These are phyloP conservation scores for Apis cerana DNA, from an alignment of 1,140 invertebrate species.

Conservation along the genomic window DNA sequence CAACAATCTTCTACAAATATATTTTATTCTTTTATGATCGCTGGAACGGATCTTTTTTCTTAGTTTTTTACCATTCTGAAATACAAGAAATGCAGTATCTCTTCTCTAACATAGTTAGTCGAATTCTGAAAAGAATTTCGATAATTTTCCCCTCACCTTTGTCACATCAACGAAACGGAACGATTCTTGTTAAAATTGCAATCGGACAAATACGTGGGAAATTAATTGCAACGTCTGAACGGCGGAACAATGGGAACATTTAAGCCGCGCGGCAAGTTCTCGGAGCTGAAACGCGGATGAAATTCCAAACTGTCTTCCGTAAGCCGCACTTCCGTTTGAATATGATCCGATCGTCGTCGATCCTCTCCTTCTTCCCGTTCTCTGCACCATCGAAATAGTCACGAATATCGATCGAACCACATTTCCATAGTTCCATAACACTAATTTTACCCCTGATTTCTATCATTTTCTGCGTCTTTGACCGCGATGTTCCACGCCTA, in stretches of 20 bases:
- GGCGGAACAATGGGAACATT: slow-evolving; percentile 43
- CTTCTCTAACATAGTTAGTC: too few relatives aligned
- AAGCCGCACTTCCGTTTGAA: slow-evolving; percentile 52
- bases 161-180: background rate
- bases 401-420: slow-evolving; percentile 41
- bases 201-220: slow-evolving; percentile 37
- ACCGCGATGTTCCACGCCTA: too few relatives aligned
- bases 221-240: slow-evolving; percentile 47
- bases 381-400: slow-evolving; percentile 24
- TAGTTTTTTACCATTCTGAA: too few relatives aligned
- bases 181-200: background rate
- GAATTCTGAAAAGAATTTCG: background rate
- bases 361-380: background rate
- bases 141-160: too few relatives aligned
- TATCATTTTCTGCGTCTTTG: too few relatives aligned
- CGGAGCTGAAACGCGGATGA: slow-evolving; percentile 30
- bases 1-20: background rate
- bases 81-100: too few relatives aligned
- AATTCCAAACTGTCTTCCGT: slow-evolving; percentile 52
- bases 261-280: slow-evolving; percentile 34
- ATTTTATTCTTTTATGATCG: too few relatives aligned
- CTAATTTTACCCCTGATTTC: slow-evolving; percentile 12
- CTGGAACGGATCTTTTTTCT: too few relatives aligned
- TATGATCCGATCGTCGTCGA: slow-evolving; percentile 40
- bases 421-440: slow-evolving; percentile 40